A percentile compares a stretch with the other conserved stretches of the same genome.
Conservation (phyloP, 2,888 invertebrate genomes). For the Cylloceria caligata region DNA sequence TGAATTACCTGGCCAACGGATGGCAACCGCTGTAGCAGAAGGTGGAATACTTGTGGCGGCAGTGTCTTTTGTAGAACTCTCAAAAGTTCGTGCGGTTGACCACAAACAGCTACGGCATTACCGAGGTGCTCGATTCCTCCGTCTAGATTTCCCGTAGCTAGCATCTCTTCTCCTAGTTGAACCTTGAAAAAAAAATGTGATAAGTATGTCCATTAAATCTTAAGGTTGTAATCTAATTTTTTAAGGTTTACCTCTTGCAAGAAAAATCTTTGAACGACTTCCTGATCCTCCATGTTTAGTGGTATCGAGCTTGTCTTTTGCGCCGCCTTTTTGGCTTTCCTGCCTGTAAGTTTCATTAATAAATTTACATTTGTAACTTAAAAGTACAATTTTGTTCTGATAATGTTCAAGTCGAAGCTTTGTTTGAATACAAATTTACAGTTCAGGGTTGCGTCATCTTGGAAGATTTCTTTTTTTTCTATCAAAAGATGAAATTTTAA, state of each 20-base stretch:
- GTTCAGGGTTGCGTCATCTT: too few species aligned
- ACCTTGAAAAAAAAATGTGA: conserved; percentile 86
- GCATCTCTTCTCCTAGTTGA: conserved; percentile 96
- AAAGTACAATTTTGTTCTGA: not conserved
- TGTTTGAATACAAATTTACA: not conserved
- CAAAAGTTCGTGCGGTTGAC: conserved; percentile 95
- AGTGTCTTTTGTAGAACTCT: conserved; percentile 97
- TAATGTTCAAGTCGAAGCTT: not conserved
- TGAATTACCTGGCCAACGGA: conserved; percentile 86
- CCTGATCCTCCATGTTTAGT: conserved; percentile 96
- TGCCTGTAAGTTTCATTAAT: conserved; percentile 84
- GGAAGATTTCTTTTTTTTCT: too few species aligned
- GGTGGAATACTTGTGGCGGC: conserved; percentile 97
- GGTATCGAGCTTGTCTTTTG: conserved; percentile 84
- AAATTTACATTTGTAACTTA: not conserved
- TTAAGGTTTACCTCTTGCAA: conserved; percentile 86
- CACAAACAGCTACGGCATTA: conserved; percentile 98
- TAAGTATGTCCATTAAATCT: not conserved
- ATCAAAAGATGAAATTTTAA: too few species aligned
- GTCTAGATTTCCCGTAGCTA: conserved; percentile 94
- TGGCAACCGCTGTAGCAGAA: conserved; percentile 93
- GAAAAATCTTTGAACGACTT: conserved; percentile 96
- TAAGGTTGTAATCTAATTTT: not conserved
- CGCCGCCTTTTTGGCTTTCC: conserved; percentile 87
- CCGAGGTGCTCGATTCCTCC: conserved; percentile 98